Percentiles rank a stretch among this genome's conserved stretches.
Evolutionary conservation across 2,888 invertebrate genomes (phyloP).

Genomic region (Julus scandinavius): DNA sequence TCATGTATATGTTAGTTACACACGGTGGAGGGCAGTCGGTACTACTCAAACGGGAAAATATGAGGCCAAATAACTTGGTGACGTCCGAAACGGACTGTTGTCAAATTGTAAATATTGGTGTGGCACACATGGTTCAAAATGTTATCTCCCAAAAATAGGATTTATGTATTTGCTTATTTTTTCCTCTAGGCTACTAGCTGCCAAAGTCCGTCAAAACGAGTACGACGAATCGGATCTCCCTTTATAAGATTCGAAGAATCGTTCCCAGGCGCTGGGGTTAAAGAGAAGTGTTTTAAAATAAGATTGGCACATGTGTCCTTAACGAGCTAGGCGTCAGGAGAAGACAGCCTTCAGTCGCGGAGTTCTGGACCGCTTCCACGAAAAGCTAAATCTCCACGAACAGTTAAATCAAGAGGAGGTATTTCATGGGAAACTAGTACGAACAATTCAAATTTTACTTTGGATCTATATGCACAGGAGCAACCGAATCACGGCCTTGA

Average conservation of each 20-base stretch:
- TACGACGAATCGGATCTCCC: not conserved
- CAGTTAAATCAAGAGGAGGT: no score
- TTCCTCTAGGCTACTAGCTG: not conserved
- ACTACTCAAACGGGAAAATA: no score
- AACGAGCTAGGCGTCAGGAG: not conserved
- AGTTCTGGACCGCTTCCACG: not conserved
- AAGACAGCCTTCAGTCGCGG: not conserved
- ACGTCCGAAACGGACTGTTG: not conserved
- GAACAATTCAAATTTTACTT: not conserved
- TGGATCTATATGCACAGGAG: not conserved
- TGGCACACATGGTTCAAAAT: not conserved
- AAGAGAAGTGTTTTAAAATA: not conserved
- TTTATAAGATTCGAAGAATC: not conserved
- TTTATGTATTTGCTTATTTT: not conserved
- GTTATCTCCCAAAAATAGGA: conserved; percentile 12
- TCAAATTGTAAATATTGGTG: not conserved
- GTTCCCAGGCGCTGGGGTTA: not conserved
- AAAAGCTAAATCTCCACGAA: not conserved
- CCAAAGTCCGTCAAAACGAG: not conserved
- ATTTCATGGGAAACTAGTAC: not conserved
- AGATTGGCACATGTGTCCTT: not conserved
- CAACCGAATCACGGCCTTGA: not conserved
- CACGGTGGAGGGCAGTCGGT: no score
- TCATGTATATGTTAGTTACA: no score
- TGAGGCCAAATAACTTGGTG: not conserved